These are phyloP conservation scores for Cosmopolites sordidus DNA, from an alignment of 2,888 invertebrate genomes.

Conservation along the genomic window DNA sequence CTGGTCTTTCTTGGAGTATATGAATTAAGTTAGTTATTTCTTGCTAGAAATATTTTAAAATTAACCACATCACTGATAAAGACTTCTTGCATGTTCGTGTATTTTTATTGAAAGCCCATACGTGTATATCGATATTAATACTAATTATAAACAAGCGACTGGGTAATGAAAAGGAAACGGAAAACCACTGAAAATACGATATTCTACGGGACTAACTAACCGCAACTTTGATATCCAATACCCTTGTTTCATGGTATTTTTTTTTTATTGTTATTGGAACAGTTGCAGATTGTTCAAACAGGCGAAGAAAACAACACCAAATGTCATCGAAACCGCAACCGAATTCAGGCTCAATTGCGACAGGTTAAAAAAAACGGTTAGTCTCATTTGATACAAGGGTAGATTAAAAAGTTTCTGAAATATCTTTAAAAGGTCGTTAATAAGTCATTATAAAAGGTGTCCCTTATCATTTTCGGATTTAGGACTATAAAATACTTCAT, in stretches of 20 bases:
- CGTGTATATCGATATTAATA: conserved; percentile 12
- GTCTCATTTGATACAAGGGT: too few relatives aligned
- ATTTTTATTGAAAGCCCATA: background rate
- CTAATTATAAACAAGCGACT: conserved; percentile 36
- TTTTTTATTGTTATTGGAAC: conserved; percentile 11
- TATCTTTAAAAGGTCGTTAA: too few relatives aligned
- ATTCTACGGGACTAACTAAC: conserved; percentile 21
- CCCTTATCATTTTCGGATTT: too few relatives aligned
- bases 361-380: too few relatives aligned
- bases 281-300: conserved; percentile 1
- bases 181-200: conserved; percentile 43
- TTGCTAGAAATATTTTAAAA: too few relatives aligned
- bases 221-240: conserved; percentile 16
- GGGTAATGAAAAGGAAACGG: conserved; percentile 37
- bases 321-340: background rate
- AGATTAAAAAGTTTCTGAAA: too few relatives aligned
- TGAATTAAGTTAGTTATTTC: too few relatives aligned
- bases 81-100: background rate
- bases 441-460: too few relatives aligned
- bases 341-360: background rate
- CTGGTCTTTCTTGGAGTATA: too few relatives aligned
- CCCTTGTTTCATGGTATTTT: conserved; percentile 2
- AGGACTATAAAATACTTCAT: too few relatives aligned
- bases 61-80: too few relatives aligned
- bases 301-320: background rate